These are phyloP conservation scores for Drosophila antonietae DNA, from an alignment of 2,888 invertebrate genomes.

Conservation along the genomic window DNA sequence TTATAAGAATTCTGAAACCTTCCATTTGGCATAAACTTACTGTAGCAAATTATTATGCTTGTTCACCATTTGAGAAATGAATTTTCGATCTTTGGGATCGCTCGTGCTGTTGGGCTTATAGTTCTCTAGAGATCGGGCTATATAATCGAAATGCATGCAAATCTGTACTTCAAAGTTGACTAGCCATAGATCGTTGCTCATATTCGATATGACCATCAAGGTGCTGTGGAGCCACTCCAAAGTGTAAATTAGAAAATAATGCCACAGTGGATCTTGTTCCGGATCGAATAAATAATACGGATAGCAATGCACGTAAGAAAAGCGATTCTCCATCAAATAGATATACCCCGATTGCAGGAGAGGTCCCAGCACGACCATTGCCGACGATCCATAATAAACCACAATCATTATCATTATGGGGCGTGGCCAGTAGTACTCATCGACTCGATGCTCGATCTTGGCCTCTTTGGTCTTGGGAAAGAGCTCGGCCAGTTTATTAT, in stretches of 20 bases:
- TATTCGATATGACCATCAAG: slow-evolving; percentile 44
- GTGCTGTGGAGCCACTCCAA: slow-evolving; percentile 55
- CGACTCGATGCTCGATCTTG: slow-evolving; percentile 37
- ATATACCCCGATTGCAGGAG: slow-evolving; percentile 29
- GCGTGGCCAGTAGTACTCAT: slow-evolving; percentile 51
- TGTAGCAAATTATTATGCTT: slow-evolving; percentile 26
- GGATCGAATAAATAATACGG: slow-evolving; percentile 40
- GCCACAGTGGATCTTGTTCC: slow-evolving; percentile 35
- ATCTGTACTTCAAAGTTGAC: slow-evolving; percentile 69
- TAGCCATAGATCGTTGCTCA: slow-evolving; percentile 64
- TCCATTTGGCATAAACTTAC: slow-evolving; percentile 20
- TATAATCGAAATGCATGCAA: slow-evolving; percentile 74
- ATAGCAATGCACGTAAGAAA: slow-evolving; percentile 48
- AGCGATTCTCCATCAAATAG: slow-evolving; percentile 1
- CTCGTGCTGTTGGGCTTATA: slow-evolving; percentile 51
- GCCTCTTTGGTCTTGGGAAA: slow-evolving; percentile 35
- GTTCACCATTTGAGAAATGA: slow-evolving; percentile 43
- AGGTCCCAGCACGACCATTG: slow-evolving; percentile 38
- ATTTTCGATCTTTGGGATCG: slow-evolving; percentile 33
- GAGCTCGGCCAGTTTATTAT: slow-evolving; percentile 31
- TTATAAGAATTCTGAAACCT: not conserved
- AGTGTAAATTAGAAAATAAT: slow-evolving; percentile 40
- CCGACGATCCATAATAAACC: slow-evolving; percentile 32
- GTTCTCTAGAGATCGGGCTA: slow-evolving; percentile 53
- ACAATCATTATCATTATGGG: slow-evolving; percentile 13